phyloP scores from a whole-genome alignment of 1,140 invertebrate species.

The Phymastichus coffea region DNA sequence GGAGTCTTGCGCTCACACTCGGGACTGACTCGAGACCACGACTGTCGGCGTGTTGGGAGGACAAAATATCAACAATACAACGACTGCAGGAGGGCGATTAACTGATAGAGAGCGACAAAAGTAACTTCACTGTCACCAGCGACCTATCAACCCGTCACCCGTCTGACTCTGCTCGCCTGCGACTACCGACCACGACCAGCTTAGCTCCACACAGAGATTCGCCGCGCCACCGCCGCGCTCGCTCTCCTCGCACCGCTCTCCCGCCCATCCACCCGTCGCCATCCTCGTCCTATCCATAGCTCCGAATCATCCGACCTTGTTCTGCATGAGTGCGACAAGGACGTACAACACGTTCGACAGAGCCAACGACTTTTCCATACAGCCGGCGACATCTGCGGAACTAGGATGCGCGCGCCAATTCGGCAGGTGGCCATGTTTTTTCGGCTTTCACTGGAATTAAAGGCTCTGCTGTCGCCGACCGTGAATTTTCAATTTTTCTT shows the following conservation, averaged over 20 bases:
- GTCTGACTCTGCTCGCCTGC: slow-evolving; percentile 45
- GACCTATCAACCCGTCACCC: slow-evolving; percentile 40
- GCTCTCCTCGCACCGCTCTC: slow-evolving; percentile 4
- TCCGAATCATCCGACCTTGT: not conserved
- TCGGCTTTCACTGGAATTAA: too few relatives aligned
- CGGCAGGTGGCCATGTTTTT: not conserved
- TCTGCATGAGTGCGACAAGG: not conserved
- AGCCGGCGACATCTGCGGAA: slow-evolving; percentile 14
- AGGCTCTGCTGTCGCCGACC: too few relatives aligned
- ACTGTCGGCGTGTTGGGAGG: not conserved
- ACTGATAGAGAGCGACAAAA: slow-evolving; percentile 38
- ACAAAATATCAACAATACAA: slow-evolving; percentile 16
- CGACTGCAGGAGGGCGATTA: slow-evolving; percentile 28
- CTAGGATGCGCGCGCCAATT: slow-evolving; percentile 6
- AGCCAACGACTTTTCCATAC: not conserved
- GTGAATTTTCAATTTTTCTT: too few relatives aligned
- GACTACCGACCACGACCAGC: slow-evolving; percentile 39
- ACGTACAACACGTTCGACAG: not conserved
- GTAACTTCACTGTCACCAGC: slow-evolving; percentile 34
- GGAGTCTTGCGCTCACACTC: not conserved
- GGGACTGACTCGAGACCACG: too few relatives aligned
- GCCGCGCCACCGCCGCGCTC: slow-evolving; percentile 24
- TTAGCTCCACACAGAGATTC: slow-evolving; percentile 3
- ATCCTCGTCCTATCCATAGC: too few relatives aligned
- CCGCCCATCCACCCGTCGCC: slow-evolving; percentile 14